Evolutionary conservation across 2,113 vertebrate species (phyloP).

Genomic region (Chloebia gouldiae): DNA sequence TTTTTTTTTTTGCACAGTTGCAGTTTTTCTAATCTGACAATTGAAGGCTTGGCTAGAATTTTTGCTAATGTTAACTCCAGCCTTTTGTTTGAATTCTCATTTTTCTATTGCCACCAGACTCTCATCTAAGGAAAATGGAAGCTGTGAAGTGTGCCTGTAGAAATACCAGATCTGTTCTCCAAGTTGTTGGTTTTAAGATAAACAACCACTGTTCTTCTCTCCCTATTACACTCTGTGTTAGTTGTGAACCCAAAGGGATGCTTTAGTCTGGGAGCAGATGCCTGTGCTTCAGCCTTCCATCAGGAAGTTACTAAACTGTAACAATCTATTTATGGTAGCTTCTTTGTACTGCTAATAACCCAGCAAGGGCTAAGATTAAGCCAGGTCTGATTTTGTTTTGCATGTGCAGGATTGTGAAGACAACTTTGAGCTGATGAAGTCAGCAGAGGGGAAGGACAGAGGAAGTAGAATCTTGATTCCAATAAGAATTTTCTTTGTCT

Average conservation of each 20-base stretch:
- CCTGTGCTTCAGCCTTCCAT: not conserved
- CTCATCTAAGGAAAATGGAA: not conserved
- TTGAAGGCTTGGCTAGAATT: not conserved
- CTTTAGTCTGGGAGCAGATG: slow-evolving; percentile 26
- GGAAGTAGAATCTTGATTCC: slow-evolving; percentile 55
- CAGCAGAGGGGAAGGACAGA: slow-evolving; percentile 59
- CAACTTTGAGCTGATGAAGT: not conserved
- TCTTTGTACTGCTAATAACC: slow-evolving; percentile 50
- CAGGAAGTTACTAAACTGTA: slow-evolving; percentile 54
- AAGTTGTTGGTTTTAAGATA: not conserved
- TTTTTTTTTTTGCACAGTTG: slow-evolving; percentile 2
- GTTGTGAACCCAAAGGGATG: not conserved
- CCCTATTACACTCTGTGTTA: not conserved
- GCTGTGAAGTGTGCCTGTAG: not conserved
- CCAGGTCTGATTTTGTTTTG: slow-evolving; percentile 32
- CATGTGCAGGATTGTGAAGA: not conserved
- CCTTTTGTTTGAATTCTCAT: not conserved
- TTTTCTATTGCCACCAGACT: not conserved
- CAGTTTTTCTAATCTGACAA: not conserved
- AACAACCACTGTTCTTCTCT: not conserved
- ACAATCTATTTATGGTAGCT: slow-evolving; percentile 55
- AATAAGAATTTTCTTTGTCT: slow-evolving; percentile 43
- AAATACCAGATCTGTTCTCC: not conserved
- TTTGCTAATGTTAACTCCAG: not conserved
- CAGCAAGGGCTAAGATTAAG: slow-evolving; percentile 26